Conservation (phyloP, 2,113 vertebrate species). For the Ceyx cyanopectus region DNA sequence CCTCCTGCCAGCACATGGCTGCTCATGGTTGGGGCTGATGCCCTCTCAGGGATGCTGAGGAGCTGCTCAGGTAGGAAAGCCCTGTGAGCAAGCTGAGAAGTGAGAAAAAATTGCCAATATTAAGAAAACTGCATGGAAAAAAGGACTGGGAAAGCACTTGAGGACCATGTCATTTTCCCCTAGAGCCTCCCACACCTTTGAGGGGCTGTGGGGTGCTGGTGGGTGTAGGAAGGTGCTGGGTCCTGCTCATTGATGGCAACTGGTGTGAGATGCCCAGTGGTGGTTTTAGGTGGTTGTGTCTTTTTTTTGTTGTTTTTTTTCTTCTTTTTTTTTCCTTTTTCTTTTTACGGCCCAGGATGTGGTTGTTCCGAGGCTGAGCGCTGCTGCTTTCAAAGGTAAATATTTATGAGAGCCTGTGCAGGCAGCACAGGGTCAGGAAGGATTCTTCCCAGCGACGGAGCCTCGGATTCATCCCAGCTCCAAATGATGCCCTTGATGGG, state of each 20-base stretch:
- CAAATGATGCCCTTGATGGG: rapidly evolving
- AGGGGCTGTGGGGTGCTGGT: background rate
- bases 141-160: rapidly evolving
- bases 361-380: conserved; percentile 44
- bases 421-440: background rate
- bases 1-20: background rate
- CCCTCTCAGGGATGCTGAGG: background rate
- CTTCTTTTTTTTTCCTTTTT: no score
- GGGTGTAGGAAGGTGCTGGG: background rate
- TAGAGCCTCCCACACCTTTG: rapidly evolving
- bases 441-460: background rate
- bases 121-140: background rate
- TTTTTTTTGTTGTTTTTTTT: background rate
- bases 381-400: conserved; percentile 66
- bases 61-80: background rate
- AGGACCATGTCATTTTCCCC: rapidly evolving
- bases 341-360: conserved; percentile 55
- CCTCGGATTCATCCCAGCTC: background rate
- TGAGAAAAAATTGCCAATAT: background rate
- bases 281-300: background rate
- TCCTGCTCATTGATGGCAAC: background rate
- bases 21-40: rapidly evolving
- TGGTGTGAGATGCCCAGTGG: rapidly evolving
- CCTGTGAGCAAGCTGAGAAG: background rate
- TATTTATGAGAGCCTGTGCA: conserved; percentile 39